These are phyloP conservation scores for Notospermus geniculatus DNA, from an alignment of 1,140 invertebrate species.

Conservation along the genomic window DNA sequence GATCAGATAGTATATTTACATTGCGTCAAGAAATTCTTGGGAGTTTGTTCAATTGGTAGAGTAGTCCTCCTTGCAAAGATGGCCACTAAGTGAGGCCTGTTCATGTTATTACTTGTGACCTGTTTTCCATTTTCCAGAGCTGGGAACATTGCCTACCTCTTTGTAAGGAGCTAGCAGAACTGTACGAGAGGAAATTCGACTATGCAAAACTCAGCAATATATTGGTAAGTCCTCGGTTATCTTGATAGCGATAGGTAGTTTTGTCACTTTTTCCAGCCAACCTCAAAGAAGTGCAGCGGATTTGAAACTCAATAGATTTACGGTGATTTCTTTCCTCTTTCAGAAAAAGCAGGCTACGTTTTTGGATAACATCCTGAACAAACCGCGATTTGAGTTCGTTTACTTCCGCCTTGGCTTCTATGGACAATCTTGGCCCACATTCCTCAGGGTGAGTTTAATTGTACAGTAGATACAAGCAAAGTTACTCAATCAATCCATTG, in stretches of 20 bases:
- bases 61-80: no score
- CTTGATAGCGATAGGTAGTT: no score
- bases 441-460: slow-evolving; percentile 78
- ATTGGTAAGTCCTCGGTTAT: slow-evolving; percentile 35
- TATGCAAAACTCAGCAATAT: slow-evolving; percentile 49
- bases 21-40: no score
- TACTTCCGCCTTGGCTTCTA: slow-evolving; percentile 51
- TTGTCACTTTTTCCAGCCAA: no score
- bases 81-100: no score
- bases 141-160: slow-evolving; percentile 95
- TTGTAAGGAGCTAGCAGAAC: slow-evolving; percentile 53
- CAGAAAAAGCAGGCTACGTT: slow-evolving; percentile 78
- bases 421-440: slow-evolving; percentile 44
- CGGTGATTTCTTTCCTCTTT: slow-evolving; percentile 20
- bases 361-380: slow-evolving; percentile 84
- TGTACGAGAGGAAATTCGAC: slow-evolving; percentile 41
- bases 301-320: background rate
- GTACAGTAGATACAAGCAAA: no score
- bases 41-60: no score
- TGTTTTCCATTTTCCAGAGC: slow-evolving; percentile 62
- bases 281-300: background rate
- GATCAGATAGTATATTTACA: no score
- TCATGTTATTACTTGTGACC: no score
- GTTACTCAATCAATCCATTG: no score
- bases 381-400: slow-evolving; percentile 65